Base-by-base conservation (phyloP, 2,113 vertebrate genomes). In the Podiceps cristatus region DNA sequence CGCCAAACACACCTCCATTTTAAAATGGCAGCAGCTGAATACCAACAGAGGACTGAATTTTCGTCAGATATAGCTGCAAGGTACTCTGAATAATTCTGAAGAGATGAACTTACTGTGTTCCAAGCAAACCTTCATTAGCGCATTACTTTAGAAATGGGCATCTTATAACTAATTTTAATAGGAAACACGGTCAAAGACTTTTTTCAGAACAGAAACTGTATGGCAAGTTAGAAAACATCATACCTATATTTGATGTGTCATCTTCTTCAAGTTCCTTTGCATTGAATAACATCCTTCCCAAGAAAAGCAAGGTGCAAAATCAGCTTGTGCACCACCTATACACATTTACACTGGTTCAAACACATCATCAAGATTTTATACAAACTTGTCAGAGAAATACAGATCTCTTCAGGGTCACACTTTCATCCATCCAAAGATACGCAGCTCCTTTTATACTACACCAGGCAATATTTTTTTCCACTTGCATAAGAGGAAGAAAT, bases 401-500 rank as follows among this genome's bases (percentile, higher is more conserved):
- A 0, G 45, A 83, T 68, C 89, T 71, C 72, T 49, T 14, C 4
- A 2, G 74, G 59, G 73, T 37, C 5, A 2, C 50, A 50, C 7
- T 22, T 84, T 25, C 59, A 96, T 72, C 83, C 88, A 52, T 16
- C 42, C 62, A 4, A 20, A 86, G 81, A 50, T 5, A 11, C 0
- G 14, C 53, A 42, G 75, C 63, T 94, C 50, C 71, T 90, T 63
- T 27, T 6, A 20, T 25, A 27, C 31, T 6, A 56, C 8, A 13
- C 31, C 71, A 78, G 84, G 45, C 86, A 86, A 1, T 17, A 1
- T 42, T 53, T 47, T 45, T 44, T n/a, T n/a, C 4, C 47, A 74
- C 56, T 96, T 93, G 73, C 80, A n/a, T 87, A 96, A 95, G 35
- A 62, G 58, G 47, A 89, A 83, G 27, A 45, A 14, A 27, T 89